Evolutionary conservation across 2,797 vertebrate genomes (phyloP).

Genomic region (Rhabdophis nuchalis): DNA sequence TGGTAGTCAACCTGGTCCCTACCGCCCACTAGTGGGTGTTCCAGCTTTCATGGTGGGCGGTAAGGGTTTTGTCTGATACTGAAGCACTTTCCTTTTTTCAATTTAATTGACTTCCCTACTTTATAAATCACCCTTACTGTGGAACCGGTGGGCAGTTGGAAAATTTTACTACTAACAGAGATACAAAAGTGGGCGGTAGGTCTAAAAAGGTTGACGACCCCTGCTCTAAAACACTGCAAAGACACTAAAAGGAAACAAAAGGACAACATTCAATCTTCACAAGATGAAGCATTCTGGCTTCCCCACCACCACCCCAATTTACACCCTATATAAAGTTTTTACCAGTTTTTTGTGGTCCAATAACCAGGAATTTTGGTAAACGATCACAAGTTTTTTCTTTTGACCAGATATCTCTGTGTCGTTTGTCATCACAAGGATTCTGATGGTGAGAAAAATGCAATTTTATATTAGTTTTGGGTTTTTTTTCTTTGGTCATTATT

Average conservation of each 20-base stretch:
- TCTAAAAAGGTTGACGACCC: too few relatives aligned
- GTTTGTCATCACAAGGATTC: constrained; percentile 97
- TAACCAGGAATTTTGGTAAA: constrained; percentile 91
- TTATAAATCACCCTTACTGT: too few relatives aligned
- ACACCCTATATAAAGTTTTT: constrained; percentile 46
- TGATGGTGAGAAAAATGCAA: constrained; percentile 48
- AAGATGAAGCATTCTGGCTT: background rate
- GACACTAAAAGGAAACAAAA: background rate
- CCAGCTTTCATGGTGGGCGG: too few relatives aligned
- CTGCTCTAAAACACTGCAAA: background rate
- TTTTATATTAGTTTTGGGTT: background rate
- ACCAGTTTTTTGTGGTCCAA: constrained; percentile 97
- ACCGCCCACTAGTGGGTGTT: too few relatives aligned
- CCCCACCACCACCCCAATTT: background rate
- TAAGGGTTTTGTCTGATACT: too few relatives aligned
- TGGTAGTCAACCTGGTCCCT: too few relatives aligned
- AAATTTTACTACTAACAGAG: too few relatives aligned
- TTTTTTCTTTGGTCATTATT: too few relatives aligned
- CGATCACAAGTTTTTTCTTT: constrained; percentile 98
- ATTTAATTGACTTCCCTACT: too few relatives aligned
- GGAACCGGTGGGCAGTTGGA: too few relatives aligned
- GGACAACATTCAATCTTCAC: background rate
- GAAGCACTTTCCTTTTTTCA: too few relatives aligned
- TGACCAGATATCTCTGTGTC: constrained; percentile 98
- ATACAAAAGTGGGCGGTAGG: too few relatives aligned